These are phyloP conservation scores for Sebastes vulpes DNA, from an alignment of 2,797 vertebrate genomes.

Conservation along the genomic window DNA sequence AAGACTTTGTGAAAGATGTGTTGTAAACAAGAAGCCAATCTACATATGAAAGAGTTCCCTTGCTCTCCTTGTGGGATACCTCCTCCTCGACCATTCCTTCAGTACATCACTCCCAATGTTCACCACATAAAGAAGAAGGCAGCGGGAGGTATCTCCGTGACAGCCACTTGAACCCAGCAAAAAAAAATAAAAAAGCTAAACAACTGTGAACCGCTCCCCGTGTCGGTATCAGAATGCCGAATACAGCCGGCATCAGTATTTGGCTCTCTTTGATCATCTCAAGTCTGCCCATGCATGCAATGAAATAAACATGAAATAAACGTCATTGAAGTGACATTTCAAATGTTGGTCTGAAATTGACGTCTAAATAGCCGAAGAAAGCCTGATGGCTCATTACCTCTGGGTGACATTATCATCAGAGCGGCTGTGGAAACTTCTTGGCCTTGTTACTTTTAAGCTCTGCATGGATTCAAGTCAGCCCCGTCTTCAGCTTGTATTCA, in stretches of 20 bases:
- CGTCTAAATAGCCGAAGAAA: constrained; percentile 32
- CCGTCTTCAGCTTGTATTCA: neutral
- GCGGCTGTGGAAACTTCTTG: neutral
- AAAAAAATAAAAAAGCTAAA: constrained; percentile 21
- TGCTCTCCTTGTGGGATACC: constrained; percentile 35
- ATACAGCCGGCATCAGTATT: constrained; percentile 40
- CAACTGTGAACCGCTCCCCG: constrained; percentile 1
- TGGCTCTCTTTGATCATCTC: constrained; percentile 62
- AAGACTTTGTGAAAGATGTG: constrained; percentile 41
- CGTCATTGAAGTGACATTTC: constrained; percentile 53
- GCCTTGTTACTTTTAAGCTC: neutral
- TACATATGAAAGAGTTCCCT: constrained; percentile 65
- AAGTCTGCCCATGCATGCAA: constrained; percentile 10
- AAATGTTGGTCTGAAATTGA: constrained; percentile 40
- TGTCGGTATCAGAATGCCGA: constrained; percentile 22
- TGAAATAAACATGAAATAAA: constrained; percentile 29
- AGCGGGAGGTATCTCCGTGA: constrained; percentile 15
- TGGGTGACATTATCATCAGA: constrained; percentile 31
- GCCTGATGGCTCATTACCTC: constrained; percentile 35
- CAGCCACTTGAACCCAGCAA: constrained; percentile 51
- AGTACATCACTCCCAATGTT: constrained; percentile 12
- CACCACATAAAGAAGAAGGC: constrained; percentile 18
- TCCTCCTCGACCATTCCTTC: constrained; percentile 21
- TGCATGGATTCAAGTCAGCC: neutral
- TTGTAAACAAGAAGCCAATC: constrained; percentile 60